Evolutionary conservation across 2,888 invertebrate species (phyloP), one percentile per base, ranked within the genome.

Genomic region (Pharmacophagus antenor): DNA sequence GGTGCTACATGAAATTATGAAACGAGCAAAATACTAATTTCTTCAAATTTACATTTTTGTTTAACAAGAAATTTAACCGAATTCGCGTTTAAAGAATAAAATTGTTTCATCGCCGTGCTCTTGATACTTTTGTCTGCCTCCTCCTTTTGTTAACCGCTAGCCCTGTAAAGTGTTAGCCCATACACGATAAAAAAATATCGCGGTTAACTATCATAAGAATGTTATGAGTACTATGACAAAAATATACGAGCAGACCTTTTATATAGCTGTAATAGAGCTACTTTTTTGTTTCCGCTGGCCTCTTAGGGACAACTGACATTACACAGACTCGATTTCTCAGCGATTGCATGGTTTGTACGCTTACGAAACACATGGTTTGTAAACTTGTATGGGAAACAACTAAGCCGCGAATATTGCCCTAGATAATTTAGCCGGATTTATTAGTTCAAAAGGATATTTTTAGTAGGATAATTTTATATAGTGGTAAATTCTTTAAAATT

Each of bases 311-410:
- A 62, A 56, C n/a, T 27, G 69, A 72, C 65, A 73, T 81, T 83
- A 70, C 80, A 74, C 76, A 79, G 82, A 81, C 74, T 67, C 72
- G 79, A 79, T 85, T 83, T 84, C 82, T 78, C 77, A 70, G 66
- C 65, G 68, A 72, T 79, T 79, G 72, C 77, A 64, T 65, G 65
- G 42, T 17, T 46, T 37, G 51, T 61, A 64, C 62, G 61, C 65
- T 83, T 83, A 74, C 77, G 79, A 73, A 84, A 85, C 67, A 56
- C 77, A 76, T 73, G 72, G 76, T 72, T 67, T 67, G 67, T 76
- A 69, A 66, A 66, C 82, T 76, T 82, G 76, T 79, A 85, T n/a
- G 81, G 85, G 83, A 79, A 84, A 80, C 70, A 58, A 58, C 67
- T 65, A 63, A 58, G 62, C 61, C 63, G 64, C 68, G 63, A 65